phyloP scores from a whole-genome alignment of 2,888 invertebrate species.

The Eretmocerus hayati region DNA sequence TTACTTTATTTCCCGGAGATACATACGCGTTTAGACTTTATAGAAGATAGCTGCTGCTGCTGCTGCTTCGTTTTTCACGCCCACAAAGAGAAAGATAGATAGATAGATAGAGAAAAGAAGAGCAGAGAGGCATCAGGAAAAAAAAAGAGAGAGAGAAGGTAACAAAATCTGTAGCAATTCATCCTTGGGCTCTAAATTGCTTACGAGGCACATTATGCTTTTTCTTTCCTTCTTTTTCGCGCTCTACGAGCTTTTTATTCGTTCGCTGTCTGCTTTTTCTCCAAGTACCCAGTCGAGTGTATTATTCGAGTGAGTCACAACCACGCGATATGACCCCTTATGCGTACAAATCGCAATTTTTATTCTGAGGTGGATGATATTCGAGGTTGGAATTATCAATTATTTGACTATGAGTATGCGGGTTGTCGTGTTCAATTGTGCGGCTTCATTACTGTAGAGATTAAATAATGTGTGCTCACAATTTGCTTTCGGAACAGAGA shows the following conservation, averaged over 20 bases:
- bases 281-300: background rate
- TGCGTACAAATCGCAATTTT: too few species aligned
- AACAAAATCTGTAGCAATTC: slow-evolving; percentile 16
- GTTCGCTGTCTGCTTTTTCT: background rate
- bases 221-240: slow-evolving; percentile 5
- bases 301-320: slow-evolving; percentile 9
- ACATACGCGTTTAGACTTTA: slow-evolving; percentile 36
- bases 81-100: slow-evolving; percentile 9
- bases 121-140: too few species aligned
- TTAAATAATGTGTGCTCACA: too few species aligned
- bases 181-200: slow-evolving; percentile 22
- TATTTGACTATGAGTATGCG: too few species aligned
- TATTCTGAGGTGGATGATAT: too few species aligned
- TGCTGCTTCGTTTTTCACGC: slow-evolving; percentile 21
- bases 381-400: too few species aligned
- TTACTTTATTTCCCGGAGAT: slow-evolving; percentile 37
- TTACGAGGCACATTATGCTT: slow-evolving; percentile 22
- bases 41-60: slow-evolving; percentile 22
- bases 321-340: slow-evolving; percentile 8
- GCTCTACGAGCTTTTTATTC: background rate
- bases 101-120: slow-evolving; percentile 18
- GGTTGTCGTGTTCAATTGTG: too few species aligned
- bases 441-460: too few species aligned
- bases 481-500: too few species aligned
- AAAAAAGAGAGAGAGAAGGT: slow-evolving; percentile 1